phyloP scores from a whole-genome alignment of 1,140 invertebrate genomes.

The Saccostrea echinata region DNA sequence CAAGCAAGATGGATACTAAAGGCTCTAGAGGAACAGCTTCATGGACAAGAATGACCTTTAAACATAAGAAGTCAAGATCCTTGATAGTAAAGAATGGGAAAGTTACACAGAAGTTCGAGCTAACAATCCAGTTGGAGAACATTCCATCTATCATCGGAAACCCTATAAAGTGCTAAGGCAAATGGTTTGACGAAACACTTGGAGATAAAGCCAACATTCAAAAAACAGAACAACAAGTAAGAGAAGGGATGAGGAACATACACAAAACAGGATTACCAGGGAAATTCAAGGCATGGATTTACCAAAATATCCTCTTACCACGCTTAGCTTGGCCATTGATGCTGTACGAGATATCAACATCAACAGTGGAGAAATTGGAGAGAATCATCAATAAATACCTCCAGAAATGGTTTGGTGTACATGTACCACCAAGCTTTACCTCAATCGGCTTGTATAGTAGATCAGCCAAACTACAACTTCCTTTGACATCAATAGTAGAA shows the following conservation, averaged over 20 bases:
- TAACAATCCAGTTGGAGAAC: background rate
- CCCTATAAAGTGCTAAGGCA: background rate
- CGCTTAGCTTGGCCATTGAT: slow-evolving; percentile 45
- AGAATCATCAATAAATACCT: slow-evolving; percentile 42
- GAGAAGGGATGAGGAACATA: slow-evolving; percentile 47
- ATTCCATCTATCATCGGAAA: background rate
- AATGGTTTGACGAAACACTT: slow-evolving; percentile 45
- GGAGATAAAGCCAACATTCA: slow-evolving; percentile 31
- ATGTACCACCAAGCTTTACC: slow-evolving; percentile 35
- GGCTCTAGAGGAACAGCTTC: too few relatives aligned
- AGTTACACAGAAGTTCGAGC: too few relatives aligned
- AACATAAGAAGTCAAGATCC: too few relatives aligned
- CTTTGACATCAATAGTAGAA: background rate
- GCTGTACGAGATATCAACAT: slow-evolving; percentile 36
- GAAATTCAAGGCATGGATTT: slow-evolving; percentile 57
- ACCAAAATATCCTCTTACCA: slow-evolving; percentile 51
- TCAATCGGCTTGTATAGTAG: slow-evolving; percentile 48
- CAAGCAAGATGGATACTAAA: too few relatives aligned
- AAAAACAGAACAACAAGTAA: slow-evolving; percentile 36
- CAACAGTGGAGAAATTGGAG: slow-evolving; percentile 49
- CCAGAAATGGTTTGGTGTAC: slow-evolving; percentile 5
- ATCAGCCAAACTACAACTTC: slow-evolving; percentile 51
- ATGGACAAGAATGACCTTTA: too few relatives aligned
- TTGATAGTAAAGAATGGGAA: too few relatives aligned
- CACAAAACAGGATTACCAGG: slow-evolving; percentile 51